These are phyloP conservation scores for Eulimnadia texana DNA, from an alignment of 1,140 invertebrate genomes.

Conservation along the genomic window DNA sequence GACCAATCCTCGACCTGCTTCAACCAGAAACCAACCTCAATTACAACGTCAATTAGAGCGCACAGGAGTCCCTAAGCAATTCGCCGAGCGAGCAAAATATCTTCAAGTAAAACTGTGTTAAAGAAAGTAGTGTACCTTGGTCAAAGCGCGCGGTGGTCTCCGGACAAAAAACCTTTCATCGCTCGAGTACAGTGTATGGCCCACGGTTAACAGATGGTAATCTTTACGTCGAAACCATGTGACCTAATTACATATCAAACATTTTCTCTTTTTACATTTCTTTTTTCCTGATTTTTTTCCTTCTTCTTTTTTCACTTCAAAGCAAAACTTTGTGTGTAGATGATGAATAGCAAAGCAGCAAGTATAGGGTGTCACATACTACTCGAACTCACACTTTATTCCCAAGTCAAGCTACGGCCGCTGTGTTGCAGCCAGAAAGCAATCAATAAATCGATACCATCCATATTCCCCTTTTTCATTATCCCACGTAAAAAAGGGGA, in stretches of 20 bases:
- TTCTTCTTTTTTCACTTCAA: not conserved
- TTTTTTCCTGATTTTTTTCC: not conserved
- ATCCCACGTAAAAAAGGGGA: no score
- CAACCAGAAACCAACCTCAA: not conserved
- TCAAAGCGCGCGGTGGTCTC: not conserved
- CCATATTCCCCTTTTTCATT: slow-evolving; percentile 6
- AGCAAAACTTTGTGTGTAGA: not conserved
- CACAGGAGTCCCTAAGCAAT: not conserved
- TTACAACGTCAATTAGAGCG: not conserved
- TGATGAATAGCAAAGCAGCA: not conserved
- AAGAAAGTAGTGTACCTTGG: not conserved
- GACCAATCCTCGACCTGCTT: slow-evolving; percentile 56
- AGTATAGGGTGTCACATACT: not conserved
- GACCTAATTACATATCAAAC: slow-evolving; percentile 35
- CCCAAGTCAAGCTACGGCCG: no score
- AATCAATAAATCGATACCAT: slow-evolving; percentile 15
- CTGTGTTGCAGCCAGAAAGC: no score
- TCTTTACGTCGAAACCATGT: slow-evolving; percentile 68
- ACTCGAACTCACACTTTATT: not conserved
- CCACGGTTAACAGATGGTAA: slow-evolving; percentile 65
- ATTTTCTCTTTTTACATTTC: not conserved
- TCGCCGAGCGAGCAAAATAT: not conserved
- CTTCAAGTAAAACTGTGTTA: not conserved
- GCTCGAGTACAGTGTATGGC: slow-evolving; percentile 64
- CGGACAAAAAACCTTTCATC: slow-evolving; percentile 65